phyloP scores from a whole-genome alignment of 2,888 invertebrate genomes.

The Amphimallon solstitiale region DNA sequence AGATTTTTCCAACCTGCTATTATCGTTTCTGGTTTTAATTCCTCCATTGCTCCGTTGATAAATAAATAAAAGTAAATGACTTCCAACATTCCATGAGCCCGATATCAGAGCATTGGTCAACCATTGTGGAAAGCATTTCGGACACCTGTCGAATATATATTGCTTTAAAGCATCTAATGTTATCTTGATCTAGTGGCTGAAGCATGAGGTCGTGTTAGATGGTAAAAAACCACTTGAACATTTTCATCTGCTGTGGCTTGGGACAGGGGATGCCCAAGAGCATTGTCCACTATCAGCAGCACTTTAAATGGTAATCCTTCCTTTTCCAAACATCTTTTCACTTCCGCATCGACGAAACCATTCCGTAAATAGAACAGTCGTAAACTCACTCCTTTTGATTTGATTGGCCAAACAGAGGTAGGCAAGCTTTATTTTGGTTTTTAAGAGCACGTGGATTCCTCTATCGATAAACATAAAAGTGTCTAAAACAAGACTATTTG shows the following conservation, averaged over 20 bases:
- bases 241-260: slow-evolving; percentile 10
- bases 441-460: background rate
- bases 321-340: slow-evolving; percentile 8
- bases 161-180: background rate
- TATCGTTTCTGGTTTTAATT: background rate
- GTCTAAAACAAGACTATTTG: no score
- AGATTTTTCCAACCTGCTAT: background rate
- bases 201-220: background rate
- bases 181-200: background rate
- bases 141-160: background rate
- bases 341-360: background rate
- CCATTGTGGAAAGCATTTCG: background rate
- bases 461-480: background rate
- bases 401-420: background rate
- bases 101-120: background rate
- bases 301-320: slow-evolving; percentile 18
- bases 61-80: background rate
- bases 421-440: background rate
- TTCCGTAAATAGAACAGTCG: background rate
- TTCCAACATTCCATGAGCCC: slow-evolving; percentile 11
- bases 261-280: background rate
- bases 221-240: slow-evolving; percentile 1
- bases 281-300: slow-evolving; percentile 5
- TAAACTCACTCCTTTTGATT: background rate
- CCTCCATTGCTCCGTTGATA: background rate